phyloP scores from a whole-genome alignment of 2,113 vertebrate species.

The Mystacornis crossleyi region DNA sequence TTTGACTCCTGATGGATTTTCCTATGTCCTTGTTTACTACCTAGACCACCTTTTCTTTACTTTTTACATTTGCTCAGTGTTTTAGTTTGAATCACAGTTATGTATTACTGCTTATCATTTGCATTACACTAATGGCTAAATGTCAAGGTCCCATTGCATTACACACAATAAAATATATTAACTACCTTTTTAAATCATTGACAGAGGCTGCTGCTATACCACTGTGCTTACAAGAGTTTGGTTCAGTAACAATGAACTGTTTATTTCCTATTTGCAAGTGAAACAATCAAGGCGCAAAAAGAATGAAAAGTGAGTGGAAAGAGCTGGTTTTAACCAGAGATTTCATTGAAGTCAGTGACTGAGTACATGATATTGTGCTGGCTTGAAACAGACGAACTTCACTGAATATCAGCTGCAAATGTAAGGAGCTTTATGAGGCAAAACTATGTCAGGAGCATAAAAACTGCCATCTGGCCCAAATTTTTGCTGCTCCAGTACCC shows the following conservation, averaged over 20 bases:
- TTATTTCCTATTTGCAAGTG: neutral
- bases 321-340: neutral
- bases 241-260: neutral
- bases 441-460: neutral
- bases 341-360: neutral
- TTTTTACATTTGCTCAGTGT: slow-evolving; percentile 11
- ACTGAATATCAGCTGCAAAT: neutral
- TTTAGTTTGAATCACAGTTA: slow-evolving; percentile 46
- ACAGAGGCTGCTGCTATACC: neutral
- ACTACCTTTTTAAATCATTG: neutral
- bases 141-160: neutral
- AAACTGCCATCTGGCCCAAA: neutral
- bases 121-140: slow-evolving; percentile 23
- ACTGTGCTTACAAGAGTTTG: neutral
- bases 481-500: neutral
- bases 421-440: neutral
- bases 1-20: slow-evolving; percentile 63
- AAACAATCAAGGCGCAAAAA: neutral
- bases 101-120: slow-evolving; percentile 28
- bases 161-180: neutral
- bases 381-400: neutral
- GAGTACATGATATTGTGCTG: neutral
- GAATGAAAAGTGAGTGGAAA: neutral
- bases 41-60: slow-evolving; percentile 26
- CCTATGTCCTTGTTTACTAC: slow-evolving; percentile 56